Evolutionary conservation across 2,888 invertebrate species (phyloP), one percentile per base, ranked within the genome.

Genomic region (Flexamia atlantica): DNA sequence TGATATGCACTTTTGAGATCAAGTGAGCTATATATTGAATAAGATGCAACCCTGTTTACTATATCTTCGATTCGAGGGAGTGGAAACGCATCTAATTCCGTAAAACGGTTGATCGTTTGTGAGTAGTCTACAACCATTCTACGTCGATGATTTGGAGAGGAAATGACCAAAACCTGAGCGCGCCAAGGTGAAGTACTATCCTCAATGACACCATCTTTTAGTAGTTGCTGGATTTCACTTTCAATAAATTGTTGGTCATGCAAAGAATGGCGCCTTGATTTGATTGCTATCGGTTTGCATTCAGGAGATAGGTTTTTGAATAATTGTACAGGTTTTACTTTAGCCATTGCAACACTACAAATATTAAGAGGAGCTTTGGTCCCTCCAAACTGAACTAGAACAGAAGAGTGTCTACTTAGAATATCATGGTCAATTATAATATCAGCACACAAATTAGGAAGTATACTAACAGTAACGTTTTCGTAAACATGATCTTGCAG

Each of bases 1-100:
- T 84, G 84, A 32, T 84, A 82, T 0, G 81, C 84, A 30, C 30
- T 42, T 9, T 32, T 68, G 7, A 68, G 30, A n/a, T 68, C 68
- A 30, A 68, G 5, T n/a, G 53, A 23, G 10, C 53, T 53, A 10
- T 23, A 53, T 20, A 53, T 14, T 2, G 12, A 12, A 68, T 30
- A 68, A 12, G 3, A n/a, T 5, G 68, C 28, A 32, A 68, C 68
- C 30, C 3, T 30, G 14, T 68, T 68, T 3, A 30, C n/a, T 2
- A 68, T 30, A 17, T 68, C 68, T 3, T 68, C n/a, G n/a, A n/a
- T n/a, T n/a, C 30, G 68, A 12, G 68, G 68, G 0, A 14, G 14
- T 2, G 68, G 30, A 32, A n/a, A 68, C 1, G 68, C 68, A 32
- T 68, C 68, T 7, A 68, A 32, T 30, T 30, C 17, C 3, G 68